Evolutionary conservation across 2,888 invertebrate species (phyloP).

Genomic region (Cistogaster globosa): DNA sequence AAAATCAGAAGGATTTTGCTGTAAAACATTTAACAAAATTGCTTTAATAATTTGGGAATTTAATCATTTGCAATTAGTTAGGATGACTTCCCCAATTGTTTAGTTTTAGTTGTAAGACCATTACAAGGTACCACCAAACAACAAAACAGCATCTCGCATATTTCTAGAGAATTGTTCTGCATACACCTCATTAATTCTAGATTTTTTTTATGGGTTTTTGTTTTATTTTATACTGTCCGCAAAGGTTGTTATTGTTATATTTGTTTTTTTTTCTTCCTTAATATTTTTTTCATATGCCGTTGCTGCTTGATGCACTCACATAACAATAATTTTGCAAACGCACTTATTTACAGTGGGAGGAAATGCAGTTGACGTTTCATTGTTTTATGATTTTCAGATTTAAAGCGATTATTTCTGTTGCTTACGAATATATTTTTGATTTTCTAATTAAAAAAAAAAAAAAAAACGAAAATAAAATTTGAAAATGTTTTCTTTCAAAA

Average conservation of each 20-base stretch:
- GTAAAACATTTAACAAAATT: too few relatives aligned
- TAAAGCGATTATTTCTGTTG: too few relatives aligned
- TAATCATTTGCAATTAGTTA: not conserved
- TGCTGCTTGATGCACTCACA: slow-evolving; percentile 60
- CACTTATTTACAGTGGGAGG: slow-evolving; percentile 24
- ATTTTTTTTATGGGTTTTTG: slow-evolving; percentile 47
- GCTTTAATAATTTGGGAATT: not conserved
- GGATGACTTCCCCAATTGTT: slow-evolving; percentile 47
- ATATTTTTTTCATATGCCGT: slow-evolving; percentile 57
- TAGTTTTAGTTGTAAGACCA: slow-evolving; percentile 54
- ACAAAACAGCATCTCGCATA: slow-evolving; percentile 67
- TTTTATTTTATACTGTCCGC: slow-evolving; percentile 53
- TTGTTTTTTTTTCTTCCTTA: slow-evolving; percentile 26
- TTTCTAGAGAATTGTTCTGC: slow-evolving; percentile 71
- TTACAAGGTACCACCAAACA: slow-evolving; percentile 69
- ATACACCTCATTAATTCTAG: slow-evolving; percentile 72
- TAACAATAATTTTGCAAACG: slow-evolving; percentile 69
- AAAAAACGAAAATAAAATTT: too few relatives aligned
- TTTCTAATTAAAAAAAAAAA: too few relatives aligned
- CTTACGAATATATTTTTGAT: too few relatives aligned
- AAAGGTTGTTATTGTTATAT: slow-evolving; percentile 63
- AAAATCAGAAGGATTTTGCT: too few relatives aligned
- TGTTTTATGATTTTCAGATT: not conserved
- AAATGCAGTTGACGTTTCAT: not conserved
- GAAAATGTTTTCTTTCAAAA: too few relatives aligned